phyloP scores from a whole-genome alignment of 2,888 invertebrate genomes.

The Andricus curvator region DNA sequence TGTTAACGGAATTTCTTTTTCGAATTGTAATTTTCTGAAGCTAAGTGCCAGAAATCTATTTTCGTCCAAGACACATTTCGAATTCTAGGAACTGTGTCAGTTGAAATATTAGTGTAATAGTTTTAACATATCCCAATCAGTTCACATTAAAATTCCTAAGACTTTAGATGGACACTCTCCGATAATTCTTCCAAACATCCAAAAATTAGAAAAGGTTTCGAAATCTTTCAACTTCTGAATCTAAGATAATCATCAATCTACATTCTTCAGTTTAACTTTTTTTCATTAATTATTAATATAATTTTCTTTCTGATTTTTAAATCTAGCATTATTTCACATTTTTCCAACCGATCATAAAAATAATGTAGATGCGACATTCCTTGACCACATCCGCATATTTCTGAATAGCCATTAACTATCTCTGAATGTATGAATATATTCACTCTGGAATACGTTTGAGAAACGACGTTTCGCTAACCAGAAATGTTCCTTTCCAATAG shows the following conservation, averaged over 20 bases:
- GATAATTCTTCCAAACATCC: neutral
- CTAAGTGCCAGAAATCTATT: constrained; percentile 9
- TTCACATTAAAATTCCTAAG: neutral
- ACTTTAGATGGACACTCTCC: neutral
- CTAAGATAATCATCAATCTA: no score
- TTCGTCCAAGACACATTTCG: neutral
- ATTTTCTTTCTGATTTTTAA: neutral
- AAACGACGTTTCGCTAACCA: constrained; percentile 6
- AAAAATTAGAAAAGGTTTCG: neutral
- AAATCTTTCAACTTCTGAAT: no score
- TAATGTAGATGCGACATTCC: neutral
- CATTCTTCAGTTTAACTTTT: no score
- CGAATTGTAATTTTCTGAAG: constrained; percentile 1
- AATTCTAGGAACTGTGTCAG: neutral
- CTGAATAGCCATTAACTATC: constrained; percentile 6
- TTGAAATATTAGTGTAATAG: neutral
- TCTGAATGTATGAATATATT: constrained; percentile 35
- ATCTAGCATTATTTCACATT: neutral
- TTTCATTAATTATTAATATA: neutral
- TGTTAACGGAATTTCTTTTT: constrained; percentile 28
- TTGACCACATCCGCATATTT: constrained; percentile 19
- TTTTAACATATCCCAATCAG: neutral
- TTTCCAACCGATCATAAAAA: neutral
- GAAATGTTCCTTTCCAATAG: constrained; percentile 38
- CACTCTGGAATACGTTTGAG: constrained; percentile 26